These are phyloP conservation scores for Dicerorhinus sumatrensis DNA, from an alignment of 2,113 vertebrate species.

Conservation along the genomic window DNA sequence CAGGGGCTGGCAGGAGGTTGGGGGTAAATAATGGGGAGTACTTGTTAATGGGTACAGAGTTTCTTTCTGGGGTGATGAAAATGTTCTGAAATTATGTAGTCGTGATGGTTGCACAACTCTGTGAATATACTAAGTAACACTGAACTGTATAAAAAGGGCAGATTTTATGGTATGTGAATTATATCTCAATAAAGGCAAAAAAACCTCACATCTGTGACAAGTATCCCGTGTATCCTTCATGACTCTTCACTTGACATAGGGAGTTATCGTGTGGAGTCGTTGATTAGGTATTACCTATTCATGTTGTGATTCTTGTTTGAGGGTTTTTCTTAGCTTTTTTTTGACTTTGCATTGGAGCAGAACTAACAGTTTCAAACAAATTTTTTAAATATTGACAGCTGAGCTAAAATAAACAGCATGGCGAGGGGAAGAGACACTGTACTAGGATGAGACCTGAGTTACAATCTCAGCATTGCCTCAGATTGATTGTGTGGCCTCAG, in stretches of 20 bases:
- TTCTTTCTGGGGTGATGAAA: background rate
- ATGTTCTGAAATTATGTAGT: background rate
- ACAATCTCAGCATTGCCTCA: background rate
- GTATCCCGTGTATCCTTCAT: background rate
- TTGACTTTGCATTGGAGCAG: background rate
- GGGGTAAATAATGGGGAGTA: background rate
- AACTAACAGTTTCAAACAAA: background rate
- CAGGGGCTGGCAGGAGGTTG: background rate
- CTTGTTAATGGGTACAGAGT: background rate
- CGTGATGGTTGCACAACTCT: background rate
- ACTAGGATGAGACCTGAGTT: background rate
- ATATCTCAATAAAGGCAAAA: constrained; percentile 24
- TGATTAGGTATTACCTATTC: background rate
- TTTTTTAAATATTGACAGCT: background rate
- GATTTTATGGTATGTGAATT: background rate
- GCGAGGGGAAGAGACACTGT: background rate
- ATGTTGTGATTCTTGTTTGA: background rate
- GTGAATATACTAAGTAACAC: background rate
- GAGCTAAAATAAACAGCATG: background rate
- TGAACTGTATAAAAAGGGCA: background rate
- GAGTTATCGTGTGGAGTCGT: background rate
- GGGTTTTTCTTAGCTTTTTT: background rate
- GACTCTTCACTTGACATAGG: background rate
- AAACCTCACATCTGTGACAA: background rate
- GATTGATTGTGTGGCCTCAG: background rate